Conservation (phyloP, 2,113 vertebrate genomes). For the Rostratula benghalensis region DNA sequence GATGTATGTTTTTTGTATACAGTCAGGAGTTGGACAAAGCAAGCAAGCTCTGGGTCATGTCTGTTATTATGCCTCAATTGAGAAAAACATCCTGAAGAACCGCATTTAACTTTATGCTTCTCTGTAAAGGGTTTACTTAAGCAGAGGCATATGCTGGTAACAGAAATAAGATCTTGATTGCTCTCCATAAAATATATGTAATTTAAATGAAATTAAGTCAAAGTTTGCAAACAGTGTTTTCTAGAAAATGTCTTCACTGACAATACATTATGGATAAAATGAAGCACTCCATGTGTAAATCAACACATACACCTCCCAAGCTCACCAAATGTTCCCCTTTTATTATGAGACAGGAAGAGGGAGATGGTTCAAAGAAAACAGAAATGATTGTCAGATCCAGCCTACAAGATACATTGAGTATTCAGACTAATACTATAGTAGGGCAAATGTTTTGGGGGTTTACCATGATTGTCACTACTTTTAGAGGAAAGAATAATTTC, state of each 20-base stretch:
- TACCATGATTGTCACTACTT: background rate
- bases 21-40: background rate
- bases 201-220: background rate
- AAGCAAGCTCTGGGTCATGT: background rate
- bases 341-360: background rate
- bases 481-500: background rate
- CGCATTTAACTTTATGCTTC: background rate
- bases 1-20: background rate
- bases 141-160: background rate
- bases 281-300: background rate
- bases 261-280: background rate
- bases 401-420: background rate
- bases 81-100: background rate
- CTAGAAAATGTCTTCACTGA: background rate
- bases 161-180: background rate
- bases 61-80: background rate
- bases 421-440: background rate
- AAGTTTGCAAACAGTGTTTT: background rate
- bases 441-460: background rate
- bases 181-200: background rate
- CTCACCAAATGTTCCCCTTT: background rate
- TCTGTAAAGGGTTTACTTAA: background rate
- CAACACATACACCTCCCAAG: background rate
- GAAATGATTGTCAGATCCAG: constrained; percentile 22
- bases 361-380: constrained; percentile 10